Evolutionary conservation across 2,888 invertebrate species (phyloP), one percentile per base, ranked within the genome.

Genomic region (Hypomecis atomaria): DNA sequence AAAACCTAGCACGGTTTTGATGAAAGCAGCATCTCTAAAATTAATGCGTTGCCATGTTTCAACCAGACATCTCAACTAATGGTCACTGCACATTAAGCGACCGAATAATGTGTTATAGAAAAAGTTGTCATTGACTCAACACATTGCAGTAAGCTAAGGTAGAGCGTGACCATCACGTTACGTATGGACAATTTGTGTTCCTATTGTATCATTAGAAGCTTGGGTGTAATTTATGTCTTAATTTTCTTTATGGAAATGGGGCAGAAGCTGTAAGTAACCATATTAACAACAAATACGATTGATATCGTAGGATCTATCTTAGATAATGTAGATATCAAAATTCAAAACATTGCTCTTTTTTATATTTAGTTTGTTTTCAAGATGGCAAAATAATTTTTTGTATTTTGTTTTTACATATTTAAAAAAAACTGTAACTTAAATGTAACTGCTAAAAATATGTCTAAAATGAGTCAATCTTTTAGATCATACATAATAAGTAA

Each of bases 191-290:
- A 83, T 85, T 89, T 90, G 89, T 76, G 83, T 79, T 78, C 87
- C 83, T 81, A 82, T 78, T 81, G 81, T 83, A 79, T 83, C 80
- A 83, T 86, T 82, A 81, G 77, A 67, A 71, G 65, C 75, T 78
- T 70, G 72, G 75, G 83, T 76, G 84, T 88, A 84, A 87, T 90
- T 90, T 82, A 91, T 90, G 92, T 90, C 91, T 92, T 91, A 81
- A 92, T 92, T 90, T 88, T 74, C 76, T 75, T 82, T 82, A 82
- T 83, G 82, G 78, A 81, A 83, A 82, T 84, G 71, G 76, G 75
- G 84, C 87, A 88, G 89, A 88, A 83, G 79, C 70, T 67, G 62
- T 57, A 76, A 73, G 65, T 75, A 74, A 44, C 34, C 6, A 6
- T 6, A 7, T 68, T 87, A 82, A 86, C 86, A 88, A 86, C 40